Conservation (phyloP, 2,888 invertebrate genomes). For the Noctua comes region DNA sequence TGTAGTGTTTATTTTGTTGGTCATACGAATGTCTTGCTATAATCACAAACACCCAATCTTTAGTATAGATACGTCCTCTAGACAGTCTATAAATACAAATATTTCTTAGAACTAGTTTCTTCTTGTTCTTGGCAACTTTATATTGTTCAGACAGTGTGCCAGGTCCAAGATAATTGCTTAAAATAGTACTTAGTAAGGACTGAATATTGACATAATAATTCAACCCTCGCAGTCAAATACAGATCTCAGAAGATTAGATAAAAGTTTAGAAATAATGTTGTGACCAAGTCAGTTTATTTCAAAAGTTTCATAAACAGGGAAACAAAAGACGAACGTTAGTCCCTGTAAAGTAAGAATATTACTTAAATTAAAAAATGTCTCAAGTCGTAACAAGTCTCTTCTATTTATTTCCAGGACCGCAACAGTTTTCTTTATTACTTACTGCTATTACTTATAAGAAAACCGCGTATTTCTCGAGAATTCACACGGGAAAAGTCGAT, state of each 20-base stretch:
- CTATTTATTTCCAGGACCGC: slow-evolving; percentile 44
- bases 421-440: slow-evolving; percentile 47
- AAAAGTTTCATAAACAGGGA: slow-evolving; percentile 27
- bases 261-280: slow-evolving; percentile 17
- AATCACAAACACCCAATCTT: not conserved
- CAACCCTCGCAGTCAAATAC: not conserved
- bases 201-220: not conserved
- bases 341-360: slow-evolving; percentile 28
- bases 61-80: not conserved
- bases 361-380: slow-evolving; percentile 61
- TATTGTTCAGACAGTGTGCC: not conserved
- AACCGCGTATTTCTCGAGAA: slow-evolving; percentile 25
- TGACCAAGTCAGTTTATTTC: slow-evolving; percentile 30
- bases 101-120: not conserved
- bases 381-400: slow-evolving; percentile 30
- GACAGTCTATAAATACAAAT: not conserved
- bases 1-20: not conserved
- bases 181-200: not conserved
- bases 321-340: slow-evolving; percentile 31
- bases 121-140: not conserved
- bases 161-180: not conserved
- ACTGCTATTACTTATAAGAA: slow-evolving; percentile 44
- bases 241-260: slow-evolving; percentile 15
- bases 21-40: not conserved
- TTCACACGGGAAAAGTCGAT: slow-evolving; percentile 24